Base-by-base conservation (phyloP, 2,888 invertebrate species). In the Timema cristinae region DNA sequence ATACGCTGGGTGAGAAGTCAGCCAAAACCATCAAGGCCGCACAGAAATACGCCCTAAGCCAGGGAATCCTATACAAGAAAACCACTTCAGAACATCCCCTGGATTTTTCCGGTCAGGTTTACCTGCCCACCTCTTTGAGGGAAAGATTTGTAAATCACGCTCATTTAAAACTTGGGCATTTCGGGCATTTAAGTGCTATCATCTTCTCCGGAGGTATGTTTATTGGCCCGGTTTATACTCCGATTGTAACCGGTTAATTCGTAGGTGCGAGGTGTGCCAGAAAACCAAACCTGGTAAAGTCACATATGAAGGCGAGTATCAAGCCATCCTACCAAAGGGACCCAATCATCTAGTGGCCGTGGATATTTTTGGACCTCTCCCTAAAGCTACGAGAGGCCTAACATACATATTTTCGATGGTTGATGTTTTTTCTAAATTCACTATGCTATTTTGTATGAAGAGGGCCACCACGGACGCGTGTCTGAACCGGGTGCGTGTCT, bases 401-500 rank as follows among this genome's bases (percentile, higher is more conserved):
- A 8, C 7, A 9, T 50, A 67, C 0, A 48, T 67, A 10, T 50
- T 67, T 7, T 47, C 49, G n/a, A 50, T 67, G 6, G 9, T 67
- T 9, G n/a, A 67, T 50, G 67, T 67, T 8, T 67, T 67, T 15
- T 48, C 67, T 50, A 67, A 67, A 15, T 15, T 32, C 32, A 32
- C 32, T 32, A 32, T 32, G 32, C 32, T 32, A 32, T 32, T 32
- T 32, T 32, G 32, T 32, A 32, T 32, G 4, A 32, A 32, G 32
- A 32, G 32, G 32, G 32, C 32, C 32, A 32, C 32, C 32, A 32
- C 32, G 32, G 61, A 32, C 6, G 16, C 16, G 9, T 61, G 61
- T 16, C 10, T 61, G 7, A 61, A 61, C 32, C 1, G 32, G 32
- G 4, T 32, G 32, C 10, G 6, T 2, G 32, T 32, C 32, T 32